Percentiles rank a stretch among this genome's conserved stretches.
Evolutionary conservation across 2,113 vertebrate genomes (phyloP).

Genomic region (Otus sunia): DNA sequence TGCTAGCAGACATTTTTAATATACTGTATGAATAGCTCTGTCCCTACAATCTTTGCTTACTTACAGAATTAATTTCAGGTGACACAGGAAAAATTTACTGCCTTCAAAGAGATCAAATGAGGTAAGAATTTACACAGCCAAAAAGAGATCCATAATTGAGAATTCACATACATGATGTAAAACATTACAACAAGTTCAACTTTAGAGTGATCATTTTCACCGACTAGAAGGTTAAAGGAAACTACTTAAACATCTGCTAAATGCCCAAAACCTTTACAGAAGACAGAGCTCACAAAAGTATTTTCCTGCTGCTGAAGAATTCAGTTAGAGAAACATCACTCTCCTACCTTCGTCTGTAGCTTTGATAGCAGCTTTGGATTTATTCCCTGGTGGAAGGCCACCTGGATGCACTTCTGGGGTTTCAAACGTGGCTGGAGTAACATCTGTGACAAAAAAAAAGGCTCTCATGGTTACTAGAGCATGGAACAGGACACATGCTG

Average conservation of each 20-base stretch:
- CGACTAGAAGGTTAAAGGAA: background rate
- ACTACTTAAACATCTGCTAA: background rate
- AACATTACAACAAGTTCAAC: background rate
- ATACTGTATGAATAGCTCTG: background rate
- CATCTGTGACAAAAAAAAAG: slow-evolving; percentile 70
- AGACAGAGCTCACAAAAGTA: background rate
- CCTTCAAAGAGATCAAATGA: background rate
- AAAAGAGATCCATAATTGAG: background rate
- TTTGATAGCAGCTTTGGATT: slow-evolving; percentile 60
- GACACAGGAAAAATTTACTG: background rate
- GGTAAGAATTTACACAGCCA: background rate
- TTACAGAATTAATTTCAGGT: background rate
- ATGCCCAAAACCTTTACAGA: background rate
- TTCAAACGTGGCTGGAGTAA: slow-evolving; percentile 93
- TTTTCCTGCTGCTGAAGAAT: background rate
- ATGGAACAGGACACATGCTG: background rate
- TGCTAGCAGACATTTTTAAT: background rate
- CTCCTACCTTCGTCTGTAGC: slow-evolving; percentile 76
- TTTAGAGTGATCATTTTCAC: background rate
- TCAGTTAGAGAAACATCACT: background rate
- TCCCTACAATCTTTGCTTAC: background rate
- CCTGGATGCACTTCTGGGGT: slow-evolving; percentile 83
- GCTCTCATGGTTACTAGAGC: background rate
- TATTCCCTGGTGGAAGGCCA: slow-evolving; percentile 68
- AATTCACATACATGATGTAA: background rate